Percentiles rank a stretch among this genome's conserved stretches.
Evolutionary conservation across 2,888 invertebrate genomes (phyloP).

Genomic region (Yponomeuta malinellus): DNA sequence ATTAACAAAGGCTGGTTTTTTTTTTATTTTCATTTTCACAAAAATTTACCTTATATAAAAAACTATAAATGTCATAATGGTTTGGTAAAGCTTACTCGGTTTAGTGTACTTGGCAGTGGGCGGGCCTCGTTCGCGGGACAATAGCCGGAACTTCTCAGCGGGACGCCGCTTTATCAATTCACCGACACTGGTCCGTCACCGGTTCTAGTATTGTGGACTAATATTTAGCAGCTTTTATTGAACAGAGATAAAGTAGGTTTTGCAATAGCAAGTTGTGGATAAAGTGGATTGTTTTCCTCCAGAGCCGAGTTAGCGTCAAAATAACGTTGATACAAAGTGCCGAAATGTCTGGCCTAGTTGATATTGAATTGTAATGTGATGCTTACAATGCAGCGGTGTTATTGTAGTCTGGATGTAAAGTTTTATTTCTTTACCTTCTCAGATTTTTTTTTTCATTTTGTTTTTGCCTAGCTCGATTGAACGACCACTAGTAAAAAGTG

Average conservation of each 20-base stretch:
- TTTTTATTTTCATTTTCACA: no score
- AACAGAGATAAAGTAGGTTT: not conserved
- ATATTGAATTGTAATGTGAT: not conserved
- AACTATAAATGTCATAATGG: not conserved
- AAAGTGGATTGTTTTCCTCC: not conserved
- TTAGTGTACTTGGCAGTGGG: slow-evolving; percentile 25
- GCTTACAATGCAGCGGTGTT: not conserved
- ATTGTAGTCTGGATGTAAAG: not conserved
- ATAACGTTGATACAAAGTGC: not conserved
- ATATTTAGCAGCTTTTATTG: not conserved
- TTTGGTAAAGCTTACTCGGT: not conserved
- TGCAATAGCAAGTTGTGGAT: not conserved
- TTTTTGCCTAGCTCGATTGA: no score
- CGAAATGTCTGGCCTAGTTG: not conserved
- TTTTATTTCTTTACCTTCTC: no score
- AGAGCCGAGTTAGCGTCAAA: not conserved
- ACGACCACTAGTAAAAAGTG: no score
- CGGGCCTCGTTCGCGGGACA: slow-evolving; percentile 40
- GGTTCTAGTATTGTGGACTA: not conserved
- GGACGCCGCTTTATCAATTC: slow-evolving; percentile 35
- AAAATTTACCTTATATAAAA: no score
- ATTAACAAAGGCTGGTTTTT: no score
- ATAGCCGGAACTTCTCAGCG: slow-evolving; percentile 62
- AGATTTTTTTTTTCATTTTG: no score
- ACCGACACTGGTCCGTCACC: slow-evolving; percentile 15